These are phyloP conservation scores for Halictus rubicundus DNA, from an alignment of 1,140 invertebrate genomes.

Conservation along the genomic window DNA sequence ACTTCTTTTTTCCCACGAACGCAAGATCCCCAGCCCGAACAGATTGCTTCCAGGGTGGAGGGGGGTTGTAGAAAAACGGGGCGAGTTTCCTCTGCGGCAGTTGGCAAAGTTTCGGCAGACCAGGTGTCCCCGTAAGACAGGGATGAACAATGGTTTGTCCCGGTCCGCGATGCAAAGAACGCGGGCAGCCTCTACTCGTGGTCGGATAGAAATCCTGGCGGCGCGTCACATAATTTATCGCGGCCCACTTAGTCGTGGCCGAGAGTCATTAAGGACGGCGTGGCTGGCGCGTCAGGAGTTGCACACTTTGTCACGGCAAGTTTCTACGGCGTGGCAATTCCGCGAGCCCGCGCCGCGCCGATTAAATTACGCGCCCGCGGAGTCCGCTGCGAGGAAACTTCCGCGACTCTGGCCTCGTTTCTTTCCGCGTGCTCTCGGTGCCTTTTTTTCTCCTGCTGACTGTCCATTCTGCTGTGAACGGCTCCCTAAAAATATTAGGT, in stretches of 20 bases:
- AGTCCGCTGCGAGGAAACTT: constrained; percentile 33
- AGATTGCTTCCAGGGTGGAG: no score
- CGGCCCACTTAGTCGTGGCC: constrained; percentile 42
- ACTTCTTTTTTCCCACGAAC: no score
- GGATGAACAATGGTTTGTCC: background rate
- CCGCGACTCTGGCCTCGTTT: constrained; percentile 15
- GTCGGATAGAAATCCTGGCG: constrained; percentile 37
- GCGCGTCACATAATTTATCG: constrained; percentile 34
- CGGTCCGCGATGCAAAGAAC: background rate
- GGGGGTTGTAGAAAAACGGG: background rate
- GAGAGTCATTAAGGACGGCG: constrained; percentile 47
- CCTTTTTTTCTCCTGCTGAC: background rate
- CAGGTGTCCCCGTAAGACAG: background rate
- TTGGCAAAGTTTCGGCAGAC: background rate
- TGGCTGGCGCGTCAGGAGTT: constrained; percentile 42
- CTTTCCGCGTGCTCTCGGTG: constrained; percentile 15
- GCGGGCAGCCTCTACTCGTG: background rate
- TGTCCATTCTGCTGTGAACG: background rate
- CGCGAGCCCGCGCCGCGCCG: constrained; percentile 7
- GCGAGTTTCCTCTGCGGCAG: no score
- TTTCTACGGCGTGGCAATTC: constrained; percentile 44
- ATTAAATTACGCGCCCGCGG: constrained; percentile 45
- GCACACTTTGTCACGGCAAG: constrained; percentile 50
- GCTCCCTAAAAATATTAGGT: no score
- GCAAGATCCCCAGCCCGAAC: no score